Conservation (phyloP, 2,797 vertebrate species). For the Falco rusticolus region DNA sequence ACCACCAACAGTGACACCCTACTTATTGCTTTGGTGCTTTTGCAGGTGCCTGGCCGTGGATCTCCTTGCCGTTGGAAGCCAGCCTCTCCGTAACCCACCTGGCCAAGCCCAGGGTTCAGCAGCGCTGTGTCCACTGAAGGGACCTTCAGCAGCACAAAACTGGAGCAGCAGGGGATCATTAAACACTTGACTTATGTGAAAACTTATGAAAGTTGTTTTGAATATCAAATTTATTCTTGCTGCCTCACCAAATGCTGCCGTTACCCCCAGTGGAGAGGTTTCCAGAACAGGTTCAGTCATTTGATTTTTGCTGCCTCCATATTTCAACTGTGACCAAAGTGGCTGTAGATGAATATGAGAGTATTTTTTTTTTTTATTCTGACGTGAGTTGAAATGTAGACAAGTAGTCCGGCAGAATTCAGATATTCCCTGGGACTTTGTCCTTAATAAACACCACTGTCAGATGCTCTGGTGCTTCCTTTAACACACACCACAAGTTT, state of each 20-base stretch:
- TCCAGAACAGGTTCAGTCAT: not conserved
- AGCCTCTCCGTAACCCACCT: not conserved
- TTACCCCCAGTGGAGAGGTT: not conserved
- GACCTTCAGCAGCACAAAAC: not conserved
- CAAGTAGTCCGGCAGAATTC: not conserved
- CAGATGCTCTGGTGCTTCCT: not conserved
- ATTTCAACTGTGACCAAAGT: constrained; percentile 13
- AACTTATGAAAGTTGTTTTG: not conserved
- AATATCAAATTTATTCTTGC: not conserved
- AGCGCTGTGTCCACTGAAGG: not conserved
- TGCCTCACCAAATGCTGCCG: not conserved
- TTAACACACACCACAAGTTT: not conserved
- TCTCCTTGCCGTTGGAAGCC: not conserved
- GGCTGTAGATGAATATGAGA: not conserved
- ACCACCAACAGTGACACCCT: fast-evolving
- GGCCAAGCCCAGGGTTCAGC: not conserved
- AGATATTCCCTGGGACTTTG: not conserved
- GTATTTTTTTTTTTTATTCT: constrained; percentile 6
- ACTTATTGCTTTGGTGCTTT: not conserved
- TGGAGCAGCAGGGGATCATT: not conserved
- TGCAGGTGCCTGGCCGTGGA: not conserved
- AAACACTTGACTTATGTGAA: constrained; percentile 16
- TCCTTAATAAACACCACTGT: not conserved
- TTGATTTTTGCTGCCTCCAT: not conserved
- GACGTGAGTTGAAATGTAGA: not conserved